A percentile compares a stretch with the other conserved stretches of the same genome.
These are phyloP conservation scores for Cheilosia scutellata DNA, from an alignment of 2,888 invertebrate species.

Conservation along the genomic window DNA sequence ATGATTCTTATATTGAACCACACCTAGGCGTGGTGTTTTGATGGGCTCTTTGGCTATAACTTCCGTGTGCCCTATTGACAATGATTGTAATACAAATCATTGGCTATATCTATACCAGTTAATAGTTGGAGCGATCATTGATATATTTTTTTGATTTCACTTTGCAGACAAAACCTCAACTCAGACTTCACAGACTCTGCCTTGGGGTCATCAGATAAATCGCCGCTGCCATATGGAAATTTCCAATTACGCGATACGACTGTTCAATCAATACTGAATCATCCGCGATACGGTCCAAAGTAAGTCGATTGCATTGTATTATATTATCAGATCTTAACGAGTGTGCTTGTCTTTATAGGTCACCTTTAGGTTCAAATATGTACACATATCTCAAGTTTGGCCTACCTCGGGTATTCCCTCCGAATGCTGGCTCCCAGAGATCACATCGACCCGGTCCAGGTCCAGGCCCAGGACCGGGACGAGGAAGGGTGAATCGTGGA, in stretches of 20 bases:
- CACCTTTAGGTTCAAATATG: conserved; percentile 95
- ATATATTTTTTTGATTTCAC: conserved; percentile 51
- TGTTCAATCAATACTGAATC: conserved; percentile 92
- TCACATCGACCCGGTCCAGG: conserved; percentile 85
- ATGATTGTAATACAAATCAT: conserved; percentile 20
- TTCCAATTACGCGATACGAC: conserved; percentile 97
- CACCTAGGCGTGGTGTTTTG: conserved; percentile 35
- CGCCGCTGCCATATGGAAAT: conserved; percentile 96
- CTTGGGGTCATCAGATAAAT: conserved; percentile 95
- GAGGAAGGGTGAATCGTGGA: conserved; percentile 86
- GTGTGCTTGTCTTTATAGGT: conserved; percentile 85
- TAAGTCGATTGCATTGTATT: conserved; percentile 84
- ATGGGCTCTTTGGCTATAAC: conserved; percentile 20
- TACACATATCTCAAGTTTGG: conserved; percentile 98
- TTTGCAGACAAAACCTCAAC: conserved; percentile 94
- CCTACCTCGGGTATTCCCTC: conserved; percentile 95
- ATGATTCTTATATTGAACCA: conserved; percentile 37
- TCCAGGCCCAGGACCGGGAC: conserved; percentile 77
- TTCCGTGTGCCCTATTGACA: conserved; percentile 15
- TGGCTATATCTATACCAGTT: neutral
- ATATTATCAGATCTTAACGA: conserved; percentile 18
- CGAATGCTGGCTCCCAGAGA: conserved; percentile 90
- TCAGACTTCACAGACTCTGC: conserved; percentile 98
- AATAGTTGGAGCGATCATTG: neutral
- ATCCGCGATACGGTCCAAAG: conserved; percentile 96